phyloP scores from a whole-genome alignment of 1,140 invertebrate species.

The Telenomus remus region DNA sequence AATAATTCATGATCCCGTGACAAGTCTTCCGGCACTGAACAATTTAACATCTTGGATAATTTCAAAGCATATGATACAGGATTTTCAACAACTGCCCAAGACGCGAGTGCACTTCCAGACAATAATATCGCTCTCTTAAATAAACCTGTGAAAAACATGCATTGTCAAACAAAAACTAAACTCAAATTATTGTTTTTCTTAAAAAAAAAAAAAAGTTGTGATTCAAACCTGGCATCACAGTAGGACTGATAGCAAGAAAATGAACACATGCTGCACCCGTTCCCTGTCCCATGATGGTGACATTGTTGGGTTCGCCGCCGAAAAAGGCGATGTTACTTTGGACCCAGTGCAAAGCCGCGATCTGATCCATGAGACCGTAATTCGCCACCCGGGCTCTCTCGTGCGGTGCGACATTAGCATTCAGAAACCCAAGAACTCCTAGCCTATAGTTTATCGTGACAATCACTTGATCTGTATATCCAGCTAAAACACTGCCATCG shows the following conservation, averaged over 20 bases:
- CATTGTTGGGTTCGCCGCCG: slow-evolving; percentile 90
- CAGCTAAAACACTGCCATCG: slow-evolving; percentile 93
- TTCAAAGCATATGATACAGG: slow-evolving; percentile 89
- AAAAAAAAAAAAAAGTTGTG: slow-evolving; percentile 20
- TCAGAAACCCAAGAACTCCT: slow-evolving; percentile 93
- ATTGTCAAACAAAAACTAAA: no score
- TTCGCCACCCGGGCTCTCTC: slow-evolving; percentile 89
- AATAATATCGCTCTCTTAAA: slow-evolving; percentile 94
- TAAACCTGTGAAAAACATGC: slow-evolving; percentile 80
- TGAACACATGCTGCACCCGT: slow-evolving; percentile 96
- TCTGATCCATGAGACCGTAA: slow-evolving; percentile 95
- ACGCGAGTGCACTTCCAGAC: slow-evolving; percentile 93
- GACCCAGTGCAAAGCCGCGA: slow-evolving; percentile 93
- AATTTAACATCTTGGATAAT: slow-evolving; percentile 90
- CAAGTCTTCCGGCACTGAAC: slow-evolving; percentile 86
- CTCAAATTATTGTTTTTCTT: no score
- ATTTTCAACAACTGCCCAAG: slow-evolving; percentile 95
- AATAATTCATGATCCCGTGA: slow-evolving; percentile 86
- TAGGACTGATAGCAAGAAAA: slow-evolving; percentile 95
- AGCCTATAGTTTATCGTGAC: slow-evolving; percentile 97
- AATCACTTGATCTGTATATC: slow-evolving; percentile 93
- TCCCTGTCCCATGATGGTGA: slow-evolving; percentile 94
- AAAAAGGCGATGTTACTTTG: slow-evolving; percentile 94
- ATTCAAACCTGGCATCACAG: slow-evolving; percentile 88
- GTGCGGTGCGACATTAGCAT: slow-evolving; percentile 87